phyloP scores from a whole-genome alignment of 2,797 vertebrate species.

The Scolopax rusticola region DNA sequence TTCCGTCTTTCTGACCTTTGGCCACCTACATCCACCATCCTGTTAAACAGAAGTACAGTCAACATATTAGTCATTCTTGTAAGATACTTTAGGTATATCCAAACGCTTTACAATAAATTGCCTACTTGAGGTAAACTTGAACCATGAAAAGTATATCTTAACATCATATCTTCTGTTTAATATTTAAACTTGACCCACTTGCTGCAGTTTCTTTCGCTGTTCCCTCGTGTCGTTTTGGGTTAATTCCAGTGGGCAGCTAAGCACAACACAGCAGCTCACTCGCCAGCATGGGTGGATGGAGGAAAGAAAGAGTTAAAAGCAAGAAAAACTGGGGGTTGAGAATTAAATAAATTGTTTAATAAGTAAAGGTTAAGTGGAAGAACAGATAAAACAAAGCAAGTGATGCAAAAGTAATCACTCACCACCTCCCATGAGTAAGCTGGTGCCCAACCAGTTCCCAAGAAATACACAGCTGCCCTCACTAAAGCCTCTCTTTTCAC shows the following conservation, averaged over 20 bases:
- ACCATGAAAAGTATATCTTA: background rate
- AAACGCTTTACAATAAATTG: background rate
- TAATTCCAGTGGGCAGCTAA: background rate
- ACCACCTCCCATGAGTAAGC: background rate
- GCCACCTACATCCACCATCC: conserved; percentile 93
- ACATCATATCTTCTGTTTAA: background rate
- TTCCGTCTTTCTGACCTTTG: conserved; percentile 93
- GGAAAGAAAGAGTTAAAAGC: background rate
- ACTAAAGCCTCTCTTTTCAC: background rate
- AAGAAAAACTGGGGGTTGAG: background rate
- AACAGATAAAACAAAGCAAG: background rate
- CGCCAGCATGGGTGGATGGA: accelerated
- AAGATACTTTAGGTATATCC: background rate
- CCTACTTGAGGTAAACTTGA: background rate
- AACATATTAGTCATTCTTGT: background rate
- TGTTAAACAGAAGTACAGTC: conserved; percentile 27
- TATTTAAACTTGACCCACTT: background rate
- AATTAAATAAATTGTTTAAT: background rate
- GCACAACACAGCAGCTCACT: accelerated
- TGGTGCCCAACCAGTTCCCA: background rate
- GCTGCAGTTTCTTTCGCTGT: background rate
- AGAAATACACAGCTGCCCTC: background rate
- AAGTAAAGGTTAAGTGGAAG: background rate
- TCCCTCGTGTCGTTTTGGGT: background rate
- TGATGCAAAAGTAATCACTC: background rate